phyloP scores from a whole-genome alignment of 2,113 vertebrate species.

The Macaca mulatta region DNA sequence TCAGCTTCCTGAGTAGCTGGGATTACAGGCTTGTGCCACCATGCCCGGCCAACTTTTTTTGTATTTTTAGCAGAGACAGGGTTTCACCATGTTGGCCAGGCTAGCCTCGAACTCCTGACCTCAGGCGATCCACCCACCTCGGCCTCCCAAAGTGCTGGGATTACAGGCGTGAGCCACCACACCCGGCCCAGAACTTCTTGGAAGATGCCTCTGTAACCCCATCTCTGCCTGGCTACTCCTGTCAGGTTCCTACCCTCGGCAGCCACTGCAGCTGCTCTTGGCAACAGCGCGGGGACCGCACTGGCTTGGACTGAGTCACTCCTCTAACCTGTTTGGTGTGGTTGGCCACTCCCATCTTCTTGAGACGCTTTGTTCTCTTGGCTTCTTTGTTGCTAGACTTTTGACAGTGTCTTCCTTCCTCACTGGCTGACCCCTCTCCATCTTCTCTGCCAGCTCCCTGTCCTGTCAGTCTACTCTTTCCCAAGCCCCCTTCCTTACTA shows the following conservation, averaged over 20 bases:
- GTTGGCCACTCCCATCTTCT: background rate
- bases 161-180: too few species aligned
- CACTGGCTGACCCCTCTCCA: background rate
- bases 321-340: background rate
- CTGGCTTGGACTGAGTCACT: background rate
- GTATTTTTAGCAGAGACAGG: too few species aligned
- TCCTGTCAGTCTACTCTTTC: background rate
- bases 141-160: too few species aligned
- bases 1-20: too few species aligned
- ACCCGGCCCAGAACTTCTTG: background rate
- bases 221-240: background rate
- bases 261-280: background rate
- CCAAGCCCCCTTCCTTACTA: background rate
- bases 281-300: fast-evolving
- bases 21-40: too few species aligned
- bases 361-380: background rate
- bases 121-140: too few species aligned
- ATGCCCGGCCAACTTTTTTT: too few species aligned
- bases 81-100: too few species aligned
- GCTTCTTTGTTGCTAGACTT: background rate
- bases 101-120: too few species aligned
- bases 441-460: background rate
- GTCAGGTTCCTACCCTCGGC: background rate
- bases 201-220: background rate
- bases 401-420: background rate